phyloP scores from a whole-genome alignment of 1,140 invertebrate genomes.

The Chironomus striatipennis region DNA sequence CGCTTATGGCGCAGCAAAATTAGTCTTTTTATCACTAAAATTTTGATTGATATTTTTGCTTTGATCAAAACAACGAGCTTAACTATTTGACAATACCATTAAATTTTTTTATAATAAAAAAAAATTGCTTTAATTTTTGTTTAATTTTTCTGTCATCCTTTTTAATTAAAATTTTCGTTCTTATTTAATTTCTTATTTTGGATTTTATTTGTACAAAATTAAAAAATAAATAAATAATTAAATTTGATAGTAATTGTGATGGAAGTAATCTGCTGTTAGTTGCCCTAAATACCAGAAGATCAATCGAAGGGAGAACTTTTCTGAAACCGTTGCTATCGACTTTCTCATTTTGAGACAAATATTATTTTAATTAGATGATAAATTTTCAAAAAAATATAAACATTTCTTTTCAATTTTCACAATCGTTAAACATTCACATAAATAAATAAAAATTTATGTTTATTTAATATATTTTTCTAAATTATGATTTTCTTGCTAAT shows the following conservation, averaged over 20 bases:
- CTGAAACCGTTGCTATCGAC: conserved; percentile 20
- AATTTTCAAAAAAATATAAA: no score
- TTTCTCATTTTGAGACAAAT: background rate
- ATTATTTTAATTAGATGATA: no score
- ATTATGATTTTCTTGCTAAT: no score
- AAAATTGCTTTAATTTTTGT: no score
- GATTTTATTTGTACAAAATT: background rate
- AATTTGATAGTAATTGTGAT: background rate
- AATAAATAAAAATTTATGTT: no score
- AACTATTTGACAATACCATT: no score
- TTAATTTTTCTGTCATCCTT: background rate
- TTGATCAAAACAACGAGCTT: background rate
- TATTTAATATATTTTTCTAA: no score
- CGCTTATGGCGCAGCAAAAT: background rate
- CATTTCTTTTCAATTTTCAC: no score
- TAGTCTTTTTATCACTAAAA: no score
- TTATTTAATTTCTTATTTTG: background rate
- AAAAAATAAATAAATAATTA: background rate
- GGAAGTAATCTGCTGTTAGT: background rate
- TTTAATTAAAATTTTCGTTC: background rate
- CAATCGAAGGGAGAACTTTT: conserved; percentile 10
- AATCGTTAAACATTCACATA: background rate
- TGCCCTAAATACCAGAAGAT: background rate
- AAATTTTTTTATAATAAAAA: no score
- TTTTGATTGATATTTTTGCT: no score